A percentile compares a stretch with the other conserved stretches of the same genome.
Conservation (phyloP, 1,140 invertebrate genomes). For the Cyclargus thomasi region DNA sequence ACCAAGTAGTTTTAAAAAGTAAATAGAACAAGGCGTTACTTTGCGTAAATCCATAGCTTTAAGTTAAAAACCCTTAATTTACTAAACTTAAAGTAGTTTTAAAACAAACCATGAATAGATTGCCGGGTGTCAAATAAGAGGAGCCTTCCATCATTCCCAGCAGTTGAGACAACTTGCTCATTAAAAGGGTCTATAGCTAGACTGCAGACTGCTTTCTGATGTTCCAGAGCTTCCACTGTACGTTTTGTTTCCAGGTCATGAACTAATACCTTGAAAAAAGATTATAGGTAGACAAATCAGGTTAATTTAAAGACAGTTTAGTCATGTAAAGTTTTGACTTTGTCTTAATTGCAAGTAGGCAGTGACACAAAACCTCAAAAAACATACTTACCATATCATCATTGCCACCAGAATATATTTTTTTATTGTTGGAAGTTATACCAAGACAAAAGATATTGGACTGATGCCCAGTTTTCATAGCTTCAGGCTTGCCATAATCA, state of each 20-base stretch:
- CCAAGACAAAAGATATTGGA: slow-evolving; percentile 96
- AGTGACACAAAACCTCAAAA: slow-evolving; percentile 1
- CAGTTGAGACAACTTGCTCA: slow-evolving; percentile 88
- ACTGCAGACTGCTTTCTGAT: slow-evolving; percentile 93
- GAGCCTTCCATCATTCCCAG: slow-evolving; percentile 92
- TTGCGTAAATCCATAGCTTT: too few relatives aligned
- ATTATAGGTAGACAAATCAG: neutral
- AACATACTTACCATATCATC: slow-evolving; percentile 87
- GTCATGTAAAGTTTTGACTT: neutral
- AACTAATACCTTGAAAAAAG: slow-evolving; percentile 49
- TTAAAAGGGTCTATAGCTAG: slow-evolving; percentile 90
- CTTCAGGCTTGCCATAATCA: slow-evolving; percentile 77
- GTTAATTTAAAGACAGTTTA: too few relatives aligned
- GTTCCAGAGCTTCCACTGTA: slow-evolving; percentile 85
- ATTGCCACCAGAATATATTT: slow-evolving; percentile 94
- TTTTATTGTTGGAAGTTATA: slow-evolving; percentile 86
- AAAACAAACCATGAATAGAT: slow-evolving; percentile 69
- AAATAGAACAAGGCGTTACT: too few relatives aligned
- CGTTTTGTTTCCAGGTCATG: slow-evolving; percentile 60
- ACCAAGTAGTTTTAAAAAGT: too few relatives aligned
- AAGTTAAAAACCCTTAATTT: too few relatives aligned
- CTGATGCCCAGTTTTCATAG: slow-evolving; percentile 88
- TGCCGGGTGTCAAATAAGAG: slow-evolving; percentile 89
- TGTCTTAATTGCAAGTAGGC: neutral
- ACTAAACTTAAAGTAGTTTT: neutral